Evolutionary conservation across 2,113 vertebrate species (phyloP).

Genomic region (Pyxicephalus adspersus): DNA sequence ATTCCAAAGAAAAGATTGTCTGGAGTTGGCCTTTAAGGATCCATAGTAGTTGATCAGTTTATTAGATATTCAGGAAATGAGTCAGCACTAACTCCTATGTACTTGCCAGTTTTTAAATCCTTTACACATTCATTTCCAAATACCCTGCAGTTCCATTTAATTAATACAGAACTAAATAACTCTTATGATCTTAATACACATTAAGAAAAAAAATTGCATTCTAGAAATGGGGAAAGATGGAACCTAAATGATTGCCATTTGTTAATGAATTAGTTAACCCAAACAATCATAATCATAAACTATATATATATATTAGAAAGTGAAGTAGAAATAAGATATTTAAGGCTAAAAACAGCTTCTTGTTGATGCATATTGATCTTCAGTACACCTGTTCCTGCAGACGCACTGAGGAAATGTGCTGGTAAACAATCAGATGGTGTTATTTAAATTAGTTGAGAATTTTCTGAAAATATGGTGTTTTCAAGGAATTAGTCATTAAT

Average conservation of each 20-base stretch:
- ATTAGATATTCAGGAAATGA: background rate
- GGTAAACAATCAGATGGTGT: slow-evolving; percentile 49
- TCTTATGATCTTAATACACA: background rate
- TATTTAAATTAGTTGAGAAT: background rate
- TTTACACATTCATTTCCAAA: slow-evolving; percentile 10
- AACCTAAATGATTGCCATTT: too few relatives aligned
- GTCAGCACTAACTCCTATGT: background rate
- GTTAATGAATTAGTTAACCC: too few relatives aligned
- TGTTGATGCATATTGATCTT: slow-evolving; percentile 23
- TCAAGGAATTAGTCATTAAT: slow-evolving; percentile 8
- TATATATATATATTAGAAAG: background rate
- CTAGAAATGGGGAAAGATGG: too few relatives aligned
- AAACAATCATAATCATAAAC: too few relatives aligned
- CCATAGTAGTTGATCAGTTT: background rate
- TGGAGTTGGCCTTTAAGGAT: background rate
- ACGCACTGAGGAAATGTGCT: background rate
- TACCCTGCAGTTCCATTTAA: background rate
- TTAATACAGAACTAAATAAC: slow-evolving; percentile 14
- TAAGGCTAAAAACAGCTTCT: slow-evolving; percentile 26
- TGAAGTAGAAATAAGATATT: slow-evolving; percentile 27
- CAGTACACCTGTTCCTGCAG: slow-evolving; percentile 32
- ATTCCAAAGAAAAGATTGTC: too few relatives aligned
- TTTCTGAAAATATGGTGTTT: slow-evolving; percentile 12
- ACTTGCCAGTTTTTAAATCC: background rate
- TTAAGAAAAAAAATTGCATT: background rate